Base-by-base conservation (phyloP, 2,888 invertebrate genomes). In the Nomada fucata region DNA sequence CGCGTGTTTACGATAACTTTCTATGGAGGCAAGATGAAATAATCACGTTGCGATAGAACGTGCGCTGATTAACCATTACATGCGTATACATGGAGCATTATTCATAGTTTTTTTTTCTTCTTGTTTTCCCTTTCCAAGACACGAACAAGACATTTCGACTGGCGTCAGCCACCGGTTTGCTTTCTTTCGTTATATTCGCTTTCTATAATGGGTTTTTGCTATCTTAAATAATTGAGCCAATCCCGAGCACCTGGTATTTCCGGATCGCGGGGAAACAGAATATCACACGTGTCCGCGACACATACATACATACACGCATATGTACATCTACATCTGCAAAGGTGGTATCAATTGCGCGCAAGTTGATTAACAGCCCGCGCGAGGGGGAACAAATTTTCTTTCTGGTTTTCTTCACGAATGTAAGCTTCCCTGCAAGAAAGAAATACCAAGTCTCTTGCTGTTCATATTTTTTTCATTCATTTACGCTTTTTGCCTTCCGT, bases 21-120 rank as follows among this genome's bases (percentile, higher is more conserved):
- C 88, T 89, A 91, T 85, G 88, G 89, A 90, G 92, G 92, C 92
- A 93, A 92, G 92, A 93, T 89, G 86, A 91, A 91, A 90, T 70
- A 76, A 85, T 85, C 82, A 85, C 86, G 86, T 78, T 55, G 79
- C 47, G 83, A 85, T 57, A 78, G 80, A 86, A 85, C 74, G 81
- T 86, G 85, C 81, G 83, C 82, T 83, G 73, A 85, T 86, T 79
- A 84, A 84, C 69, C 80, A 74, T 86, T 86, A 84, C 67, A 87
- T 83, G 85, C 86, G 79, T 84, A 84, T 85, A 83, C 85, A 80
- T 79, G 79, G 79, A 89, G 83, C 83, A 79, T 76, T 79, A 65
- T 86, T 81, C n/a, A 2, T 65, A 61, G 13, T 23, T 29, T 42
- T 64, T 50, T 70, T 50, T 70, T 13, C 13, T 13, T 20, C 23